Percentiles rank a stretch among this genome's conserved stretches.
Evolutionary conservation across 1,140 invertebrate species (phyloP).

Genomic region (Polypedilum vanderplanki): DNA sequence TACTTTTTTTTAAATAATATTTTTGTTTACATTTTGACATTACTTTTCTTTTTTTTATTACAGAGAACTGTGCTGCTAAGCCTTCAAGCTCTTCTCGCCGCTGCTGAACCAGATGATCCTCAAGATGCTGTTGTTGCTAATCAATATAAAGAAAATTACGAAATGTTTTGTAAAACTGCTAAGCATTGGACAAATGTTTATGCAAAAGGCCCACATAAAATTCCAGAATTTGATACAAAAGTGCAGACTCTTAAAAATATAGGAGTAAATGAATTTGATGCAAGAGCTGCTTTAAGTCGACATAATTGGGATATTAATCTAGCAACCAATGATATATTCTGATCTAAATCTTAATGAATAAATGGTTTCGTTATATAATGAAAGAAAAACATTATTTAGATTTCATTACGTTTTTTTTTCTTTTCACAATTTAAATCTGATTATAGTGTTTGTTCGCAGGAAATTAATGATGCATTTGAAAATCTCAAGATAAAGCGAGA

Average conservation of each 20-base stretch:
- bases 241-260: conserved; percentile 76
- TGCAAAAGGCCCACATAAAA: conserved; percentile 73
- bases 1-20: too few relatives aligned
- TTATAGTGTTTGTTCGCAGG: conserved; percentile 65
- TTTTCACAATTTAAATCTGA: too few relatives aligned
- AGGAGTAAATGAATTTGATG: conserved; percentile 78
- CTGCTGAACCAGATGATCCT: conserved; percentile 93
- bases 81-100: conserved; percentile 82
- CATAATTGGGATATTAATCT: conserved; percentile 84
- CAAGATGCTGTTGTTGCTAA: conserved; percentile 96
- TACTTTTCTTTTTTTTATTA: conserved; percentile 54
- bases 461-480: conserved; percentile 49
- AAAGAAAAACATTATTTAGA: too few relatives aligned
- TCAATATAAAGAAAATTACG: conserved; percentile 85
- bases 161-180: conserved; percentile 83
- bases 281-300: conserved; percentile 75
- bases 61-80: conserved; percentile 91
- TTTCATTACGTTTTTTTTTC: too few relatives aligned
- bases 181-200: conserved; percentile 92
- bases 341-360: neutral
- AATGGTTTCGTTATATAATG: too few relatives aligned
- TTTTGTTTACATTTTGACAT: too few relatives aligned
- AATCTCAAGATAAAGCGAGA: conserved; percentile 49
- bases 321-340: conserved; percentile 58
- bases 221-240: conserved; percentile 72